Evolutionary conservation across 2,888 invertebrate species (phyloP), one percentile per base, ranked within the genome.

Genomic region (Euzophera pinguis): DNA sequence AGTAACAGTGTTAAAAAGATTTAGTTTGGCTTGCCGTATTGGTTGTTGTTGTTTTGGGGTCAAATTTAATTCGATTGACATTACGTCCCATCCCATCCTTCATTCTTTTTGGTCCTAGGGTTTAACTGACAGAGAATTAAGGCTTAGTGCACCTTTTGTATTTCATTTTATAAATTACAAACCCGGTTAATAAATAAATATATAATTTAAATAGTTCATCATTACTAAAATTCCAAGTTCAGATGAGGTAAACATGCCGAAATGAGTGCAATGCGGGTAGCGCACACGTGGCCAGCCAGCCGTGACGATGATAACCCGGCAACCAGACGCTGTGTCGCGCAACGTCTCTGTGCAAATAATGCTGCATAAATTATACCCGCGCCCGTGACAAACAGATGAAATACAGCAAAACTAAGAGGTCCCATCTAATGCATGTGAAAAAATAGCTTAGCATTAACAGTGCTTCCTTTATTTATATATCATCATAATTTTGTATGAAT

Each of bases 231-330:
- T 38, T 47, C 29, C 45, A 34, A 47, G 47, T 49, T 39, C 35
- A 45, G 42, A 56, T 50, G 47, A 58, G 58, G 56, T 57, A 58
- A 60, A 59, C 58, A 65, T 58, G 50, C 58, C 53, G 41, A 63
- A 62, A 64, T 62, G 65, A 67, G 63, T 68, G 60, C 63, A 69
- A 71, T 71, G 68, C 68, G 67, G 61, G 70, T 58, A 56, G 55
- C 10, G 17, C 41, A 61, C 57, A 59, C 66, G 65, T 63, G 69
- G 55, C 64, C 71, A 78, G 67, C 75, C 67, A 70, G 71, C 67
- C 80, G 77, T 75, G 69, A 63, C 60, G 60, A 66, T 67, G 81
- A 82, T 81, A 80, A 71, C 77, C 71, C 66, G 50, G 50, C 2
- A 22, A 5, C 22, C 22, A 53, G 57, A 47, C 58, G 53, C 54